Evolutionary conservation across 1,140 invertebrate genomes (phyloP).

Genomic region (Heterodera schachtii): DNA sequence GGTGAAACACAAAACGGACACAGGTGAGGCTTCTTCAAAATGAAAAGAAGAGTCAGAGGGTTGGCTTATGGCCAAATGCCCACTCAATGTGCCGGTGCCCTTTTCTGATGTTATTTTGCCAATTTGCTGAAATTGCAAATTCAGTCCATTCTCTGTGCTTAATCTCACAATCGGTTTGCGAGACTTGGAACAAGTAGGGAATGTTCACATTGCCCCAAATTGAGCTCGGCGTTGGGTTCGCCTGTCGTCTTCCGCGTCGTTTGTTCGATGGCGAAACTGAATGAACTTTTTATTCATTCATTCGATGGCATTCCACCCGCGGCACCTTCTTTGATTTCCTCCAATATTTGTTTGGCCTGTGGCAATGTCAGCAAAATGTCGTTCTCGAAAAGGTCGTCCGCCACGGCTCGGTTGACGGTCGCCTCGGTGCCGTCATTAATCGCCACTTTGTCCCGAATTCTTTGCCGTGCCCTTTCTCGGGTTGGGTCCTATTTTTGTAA

Average conservation of each 20-base stretch:
- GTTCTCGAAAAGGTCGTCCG: conserved; percentile 60
- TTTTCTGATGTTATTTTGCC: conserved; percentile 52
- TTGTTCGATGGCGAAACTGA: conserved; percentile 25
- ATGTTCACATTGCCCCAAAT: conserved; percentile 52
- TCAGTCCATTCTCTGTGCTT: not conserved
- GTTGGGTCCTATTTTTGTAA: conserved; percentile 25
- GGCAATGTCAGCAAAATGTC: conserved; percentile 58
- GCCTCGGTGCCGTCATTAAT: conserved; percentile 60
- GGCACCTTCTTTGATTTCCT: conserved; percentile 50
- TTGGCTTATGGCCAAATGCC: not conserved
- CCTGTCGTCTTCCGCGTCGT: conserved; percentile 48
- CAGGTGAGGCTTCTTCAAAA: conserved; percentile 44
- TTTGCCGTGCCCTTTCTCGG: conserved; percentile 13
- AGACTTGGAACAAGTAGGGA: conserved; percentile 45
- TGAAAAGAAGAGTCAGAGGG: not conserved
- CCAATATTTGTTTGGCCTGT: conserved; percentile 54
- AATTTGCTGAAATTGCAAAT: conserved; percentile 47
- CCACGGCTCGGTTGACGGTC: conserved; percentile 51
- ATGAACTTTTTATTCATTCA: not conserved
- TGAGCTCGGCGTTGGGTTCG: conserved; percentile 50
- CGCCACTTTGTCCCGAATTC: conserved; percentile 14
- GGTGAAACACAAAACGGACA: conserved; percentile 57
- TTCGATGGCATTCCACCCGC: not conserved
- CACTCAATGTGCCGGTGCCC: conserved; percentile 55
- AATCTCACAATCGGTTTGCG: conserved; percentile 36